Base-by-base conservation (phyloP, 2,113 vertebrate species). In the Odontesthes bonariensis region DNA sequence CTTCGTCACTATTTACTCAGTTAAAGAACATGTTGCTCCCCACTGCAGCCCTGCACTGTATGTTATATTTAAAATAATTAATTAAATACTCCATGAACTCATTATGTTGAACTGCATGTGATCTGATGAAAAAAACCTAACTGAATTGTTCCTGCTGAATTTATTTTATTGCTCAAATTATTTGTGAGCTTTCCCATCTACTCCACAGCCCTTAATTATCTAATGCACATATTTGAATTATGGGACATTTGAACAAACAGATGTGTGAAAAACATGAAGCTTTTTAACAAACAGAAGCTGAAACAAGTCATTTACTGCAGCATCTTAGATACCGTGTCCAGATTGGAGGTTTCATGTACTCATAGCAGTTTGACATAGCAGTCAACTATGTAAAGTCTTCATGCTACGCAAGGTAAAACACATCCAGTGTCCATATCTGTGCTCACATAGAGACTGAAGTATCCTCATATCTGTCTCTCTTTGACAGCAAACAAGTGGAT, bases 101-200 rank as follows among this genome's bases (percentile, higher is more conserved):
- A 27, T 27, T 27, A 27, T 38, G 35, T 5, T 8, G 35, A 38
- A 38, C 35, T 8, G 35, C 8, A 8, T 5, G 35, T 5, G 8
- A 35, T 5, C 35, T 35, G 35, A 10, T 38, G 35, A 38, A 38
- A 38, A 38, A 38, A 38, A 38, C 35, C 8, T 38, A 38, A 3
- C 6, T 38, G 6, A 38, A 38, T 38, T 8, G 35, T 8, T 38
- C 35, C 10, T 8, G 6, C 6, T 38, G 35, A 38, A 38, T 38
- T 38, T 5, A 38, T 38, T 38, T 10, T 38, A 38, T 8, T 38
- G 35, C 35, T 7, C 10, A 10, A 6, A 38, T 38, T 10, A 38
- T 10, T 6, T 38, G 35, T 3, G 35, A 8, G 35, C 6, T 27
- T 27, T 27, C 3, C 0, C 0, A 3, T 0, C 51, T 4, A 10